These are phyloP conservation scores for Holcopasites calliopsidis DNA, from an alignment of 1,140 invertebrate genomes.

Conservation along the genomic window DNA sequence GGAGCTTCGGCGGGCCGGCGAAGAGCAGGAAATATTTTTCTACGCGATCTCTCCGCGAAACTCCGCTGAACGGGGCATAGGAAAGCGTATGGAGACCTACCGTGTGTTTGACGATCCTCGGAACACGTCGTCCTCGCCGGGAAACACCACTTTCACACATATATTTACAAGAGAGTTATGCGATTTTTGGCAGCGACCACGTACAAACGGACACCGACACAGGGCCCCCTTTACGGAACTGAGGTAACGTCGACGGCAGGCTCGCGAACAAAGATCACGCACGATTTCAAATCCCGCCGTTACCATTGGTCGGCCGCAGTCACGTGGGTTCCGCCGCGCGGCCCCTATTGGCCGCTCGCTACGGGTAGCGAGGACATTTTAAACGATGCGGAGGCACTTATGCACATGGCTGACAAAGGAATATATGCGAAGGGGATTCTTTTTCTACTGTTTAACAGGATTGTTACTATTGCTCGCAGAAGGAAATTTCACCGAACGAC, in stretches of 20 bases:
- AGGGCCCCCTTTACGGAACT: conserved; percentile 78
- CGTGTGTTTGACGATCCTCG: conserved; percentile 61
- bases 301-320: conserved; percentile 66
- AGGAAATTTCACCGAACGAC: background rate
- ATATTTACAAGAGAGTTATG: conserved; percentile 67
- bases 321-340: conserved; percentile 66
- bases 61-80: background rate
- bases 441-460: background rate
- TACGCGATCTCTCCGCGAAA: background rate
- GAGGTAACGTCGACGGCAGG: conserved; percentile 75
- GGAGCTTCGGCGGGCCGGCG: conserved; percentile 39
- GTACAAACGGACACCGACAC: conserved; percentile 77
- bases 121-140: conserved; percentile 58
- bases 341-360: conserved; percentile 51
- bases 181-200: conserved; percentile 69
- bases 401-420: conserved; percentile 61
- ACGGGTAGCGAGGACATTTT: conserved; percentile 60
- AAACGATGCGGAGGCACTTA: conserved; percentile 58
- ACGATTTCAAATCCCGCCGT: conserved; percentile 77
- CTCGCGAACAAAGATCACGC: conserved; percentile 79
- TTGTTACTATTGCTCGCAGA: background rate
- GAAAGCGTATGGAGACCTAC: conserved; percentile 61
- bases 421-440: conserved; percentile 20
- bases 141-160: conserved; percentile 69
- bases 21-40: conserved; percentile 10